Evolutionary conservation across 2,113 vertebrate species (phyloP).

Genomic region (Odontesthes bonariensis): DNA sequence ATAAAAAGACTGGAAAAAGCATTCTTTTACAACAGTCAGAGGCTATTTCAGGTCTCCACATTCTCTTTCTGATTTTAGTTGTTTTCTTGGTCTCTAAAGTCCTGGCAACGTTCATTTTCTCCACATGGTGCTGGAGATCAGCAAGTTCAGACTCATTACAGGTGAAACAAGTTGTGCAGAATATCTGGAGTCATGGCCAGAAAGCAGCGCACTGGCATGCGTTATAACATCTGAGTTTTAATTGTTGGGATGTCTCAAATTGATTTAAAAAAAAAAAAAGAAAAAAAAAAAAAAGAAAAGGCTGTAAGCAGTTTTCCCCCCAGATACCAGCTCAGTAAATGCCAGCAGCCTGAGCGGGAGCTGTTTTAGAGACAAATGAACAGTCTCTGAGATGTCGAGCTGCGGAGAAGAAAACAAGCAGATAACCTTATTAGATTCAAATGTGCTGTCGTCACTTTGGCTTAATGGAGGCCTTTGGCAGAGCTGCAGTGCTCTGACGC

Average conservation of each 20-base stretch:
- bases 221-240: conserved; percentile 31
- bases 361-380: conserved; percentile 56
- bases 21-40: conserved; percentile 13
- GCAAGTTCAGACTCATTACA: conserved; percentile 14
- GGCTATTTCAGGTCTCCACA: conserved; percentile 29
- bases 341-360: conserved; percentile 60
- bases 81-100: conserved; percentile 28
- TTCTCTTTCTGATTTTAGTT: conserved; percentile 43
- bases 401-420: conserved; percentile 68
- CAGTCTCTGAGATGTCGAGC: conserved; percentile 55
- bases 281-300: conserved; percentile 2
- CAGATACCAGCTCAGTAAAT: conserved; percentile 49
- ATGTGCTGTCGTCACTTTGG: conserved; percentile 63
- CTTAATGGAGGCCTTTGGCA: conserved; percentile 57
- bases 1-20: conserved; percentile 40
- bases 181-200: conserved; percentile 20
- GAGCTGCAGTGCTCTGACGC: conserved; percentile 23
- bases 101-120: conserved; percentile 16
- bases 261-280: conserved; percentile 1
- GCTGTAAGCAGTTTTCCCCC: conserved; percentile 14
- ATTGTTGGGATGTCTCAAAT: conserved; percentile 36
- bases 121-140: conserved; percentile 9
- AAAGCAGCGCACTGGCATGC: conserved; percentile 27
- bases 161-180: conserved; percentile 22
- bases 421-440: conserved; percentile 69